Evolutionary conservation across 2,797 vertebrate genomes (phyloP).

Genomic region (Chiloscyllium punctatum): DNA sequence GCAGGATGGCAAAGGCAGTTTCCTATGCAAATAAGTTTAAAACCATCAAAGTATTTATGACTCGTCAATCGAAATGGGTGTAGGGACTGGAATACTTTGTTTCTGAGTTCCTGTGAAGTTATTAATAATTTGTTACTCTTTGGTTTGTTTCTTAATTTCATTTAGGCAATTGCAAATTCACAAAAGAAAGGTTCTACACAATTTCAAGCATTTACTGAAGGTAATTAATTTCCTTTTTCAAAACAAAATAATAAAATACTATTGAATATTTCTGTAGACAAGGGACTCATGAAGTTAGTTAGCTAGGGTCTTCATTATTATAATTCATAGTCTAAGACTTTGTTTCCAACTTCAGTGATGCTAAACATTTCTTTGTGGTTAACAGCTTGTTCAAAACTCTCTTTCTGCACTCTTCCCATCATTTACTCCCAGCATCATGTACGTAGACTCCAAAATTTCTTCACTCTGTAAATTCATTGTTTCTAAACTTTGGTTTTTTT

Average conservation of each 20-base stretch:
- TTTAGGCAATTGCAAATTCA: neutral
- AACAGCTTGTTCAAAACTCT: neutral
- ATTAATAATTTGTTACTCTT: neutral
- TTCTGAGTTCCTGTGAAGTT: neutral
- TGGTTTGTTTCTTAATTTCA: neutral
- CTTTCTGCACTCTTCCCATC: neutral
- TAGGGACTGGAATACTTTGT: neutral
- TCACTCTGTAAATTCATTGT: neutral
- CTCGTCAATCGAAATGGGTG: neutral
- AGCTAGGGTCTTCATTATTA: neutral
- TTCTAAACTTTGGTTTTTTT: neutral
- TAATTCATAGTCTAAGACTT: neutral
- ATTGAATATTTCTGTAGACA: neutral
- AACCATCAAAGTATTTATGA: neutral
- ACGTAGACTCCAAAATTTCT: neutral
- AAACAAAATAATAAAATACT: neutral
- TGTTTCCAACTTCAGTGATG: neutral
- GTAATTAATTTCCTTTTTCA: constrained; percentile 13
- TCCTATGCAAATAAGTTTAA: neutral
- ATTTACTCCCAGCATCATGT: neutral
- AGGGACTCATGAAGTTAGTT: neutral
- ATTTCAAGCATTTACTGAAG: neutral
- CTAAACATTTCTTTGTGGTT: neutral
- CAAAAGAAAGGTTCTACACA: neutral
- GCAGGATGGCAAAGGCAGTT: neutral